A percentile compares a stretch with the other conserved stretches of the same genome.
phyloP scores from a whole-genome alignment of 2,888 invertebrate genomes.

The Lysandra bellargus region DNA sequence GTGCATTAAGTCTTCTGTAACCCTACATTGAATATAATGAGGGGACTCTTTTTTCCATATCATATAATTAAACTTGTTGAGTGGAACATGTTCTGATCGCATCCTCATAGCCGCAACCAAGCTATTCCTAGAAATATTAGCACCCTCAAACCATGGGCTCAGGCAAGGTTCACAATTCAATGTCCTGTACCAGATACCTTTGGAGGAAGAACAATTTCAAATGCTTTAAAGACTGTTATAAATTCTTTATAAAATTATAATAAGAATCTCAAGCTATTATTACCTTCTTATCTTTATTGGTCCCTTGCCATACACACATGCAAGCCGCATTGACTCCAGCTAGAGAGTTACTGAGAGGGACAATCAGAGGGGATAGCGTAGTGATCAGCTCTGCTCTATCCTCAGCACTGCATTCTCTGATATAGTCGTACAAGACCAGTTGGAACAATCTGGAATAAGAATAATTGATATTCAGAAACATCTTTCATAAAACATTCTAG shows the following conservation, averaged over 20 bases:
- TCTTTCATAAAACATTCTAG: neutral
- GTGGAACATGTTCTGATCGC: too few species aligned
- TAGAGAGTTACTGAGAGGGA: constrained; percentile 85
- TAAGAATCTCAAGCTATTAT: constrained; percentile 26
- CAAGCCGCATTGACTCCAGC: constrained; percentile 91
- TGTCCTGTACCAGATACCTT: too few species aligned
- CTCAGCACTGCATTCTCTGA: constrained; percentile 85
- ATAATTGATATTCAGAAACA: neutral
- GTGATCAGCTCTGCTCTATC: constrained; percentile 88
- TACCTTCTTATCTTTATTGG: constrained; percentile 88
- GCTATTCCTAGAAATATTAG: too few species aligned
- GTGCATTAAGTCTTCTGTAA: too few species aligned
- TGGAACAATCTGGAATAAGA: constrained; percentile 84
- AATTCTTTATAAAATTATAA: neutral
- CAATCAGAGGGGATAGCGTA: constrained; percentile 84
- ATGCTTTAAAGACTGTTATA: neutral
- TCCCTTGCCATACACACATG: constrained; percentile 93
- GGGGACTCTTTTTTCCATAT: too few species aligned
- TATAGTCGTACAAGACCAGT: constrained; percentile 89
- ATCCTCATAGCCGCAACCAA: too few species aligned
- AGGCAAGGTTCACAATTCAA: too few species aligned
- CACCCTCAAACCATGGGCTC: too few species aligned
- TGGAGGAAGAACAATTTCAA: too few species aligned
- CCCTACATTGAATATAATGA: too few species aligned
- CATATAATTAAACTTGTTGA: too few species aligned